A percentile compares a stretch with the other conserved stretches of the same genome.
Conservation (phyloP, 2,888 invertebrate species). For the Phytoseiulus persimilis region DNA sequence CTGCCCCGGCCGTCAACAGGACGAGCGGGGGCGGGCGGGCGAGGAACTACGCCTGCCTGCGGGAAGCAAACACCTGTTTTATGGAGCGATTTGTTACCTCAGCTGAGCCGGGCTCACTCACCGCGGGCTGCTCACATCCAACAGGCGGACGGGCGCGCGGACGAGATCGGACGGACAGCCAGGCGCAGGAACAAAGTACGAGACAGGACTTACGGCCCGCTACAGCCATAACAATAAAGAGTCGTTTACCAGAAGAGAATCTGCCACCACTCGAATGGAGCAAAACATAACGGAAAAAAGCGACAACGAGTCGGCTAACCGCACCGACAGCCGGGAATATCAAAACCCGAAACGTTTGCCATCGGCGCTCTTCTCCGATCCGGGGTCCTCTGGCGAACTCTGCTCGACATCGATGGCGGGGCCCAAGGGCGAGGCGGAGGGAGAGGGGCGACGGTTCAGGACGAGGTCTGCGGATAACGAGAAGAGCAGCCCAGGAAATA, state of each 20-base stretch:
- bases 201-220: neutral
- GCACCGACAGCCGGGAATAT: neutral
- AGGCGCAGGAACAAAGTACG: neutral
- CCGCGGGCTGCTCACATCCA: neutral
- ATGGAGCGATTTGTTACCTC: conserved; percentile 5
- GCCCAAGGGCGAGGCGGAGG: no score
- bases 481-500: neutral
- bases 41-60: neutral
- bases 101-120: neutral
- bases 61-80: conserved; percentile 5
- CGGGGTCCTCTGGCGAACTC: no score
- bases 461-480: neutral
- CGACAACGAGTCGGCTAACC: neutral
- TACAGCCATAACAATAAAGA: neutral
- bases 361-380: no score
- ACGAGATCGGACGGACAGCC: neutral
- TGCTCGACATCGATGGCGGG: neutral
- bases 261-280: neutral
- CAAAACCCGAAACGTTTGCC: no score
- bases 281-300: neutral
- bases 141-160: neutral
- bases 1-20: neutral
- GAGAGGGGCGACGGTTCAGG: no score
- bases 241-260: neutral
- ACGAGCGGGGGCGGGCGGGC: neutral